Evolutionary conservation across 2,888 invertebrate species (phyloP).

Genomic region (Andrena bicolor): DNA sequence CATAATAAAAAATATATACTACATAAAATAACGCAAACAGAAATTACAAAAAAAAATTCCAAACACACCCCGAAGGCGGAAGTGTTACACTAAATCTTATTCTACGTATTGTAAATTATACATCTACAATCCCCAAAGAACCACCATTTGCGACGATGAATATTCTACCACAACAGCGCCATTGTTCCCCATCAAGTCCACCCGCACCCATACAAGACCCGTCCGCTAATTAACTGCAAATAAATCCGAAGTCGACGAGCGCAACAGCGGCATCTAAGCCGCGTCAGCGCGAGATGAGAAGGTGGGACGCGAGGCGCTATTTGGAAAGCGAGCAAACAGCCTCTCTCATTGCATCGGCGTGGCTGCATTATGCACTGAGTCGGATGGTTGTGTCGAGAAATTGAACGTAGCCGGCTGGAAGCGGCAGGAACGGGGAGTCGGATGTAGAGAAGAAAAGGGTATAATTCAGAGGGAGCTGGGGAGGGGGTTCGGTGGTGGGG

Average conservation of each 20-base stretch:
- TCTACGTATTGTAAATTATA: no score
- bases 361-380: background rate
- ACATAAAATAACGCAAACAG: no score
- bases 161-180: no score
- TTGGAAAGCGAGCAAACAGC: conserved; percentile 10
- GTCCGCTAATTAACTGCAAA: conserved; percentile 29
- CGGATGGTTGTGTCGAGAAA: conserved; percentile 10
- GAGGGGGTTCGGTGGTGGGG: background rate
- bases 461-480: background rate
- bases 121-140: no score
- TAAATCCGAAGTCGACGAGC: background rate
- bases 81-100: no score
- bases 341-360: background rate
- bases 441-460: background rate
- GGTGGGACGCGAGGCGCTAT: conserved; percentile 15
- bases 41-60: no score
- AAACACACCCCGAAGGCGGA: no score
- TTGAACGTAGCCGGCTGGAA: conserved; percentile 7
- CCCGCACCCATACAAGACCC: background rate
- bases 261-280: background rate
- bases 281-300: background rate
- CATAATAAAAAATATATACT: no score
- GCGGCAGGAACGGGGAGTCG: background rate
- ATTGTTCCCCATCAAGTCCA: no score
- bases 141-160: no score